Evolutionary conservation across 2,888 invertebrate genomes (phyloP).

Genomic region (Crossocerus cetratus): DNA sequence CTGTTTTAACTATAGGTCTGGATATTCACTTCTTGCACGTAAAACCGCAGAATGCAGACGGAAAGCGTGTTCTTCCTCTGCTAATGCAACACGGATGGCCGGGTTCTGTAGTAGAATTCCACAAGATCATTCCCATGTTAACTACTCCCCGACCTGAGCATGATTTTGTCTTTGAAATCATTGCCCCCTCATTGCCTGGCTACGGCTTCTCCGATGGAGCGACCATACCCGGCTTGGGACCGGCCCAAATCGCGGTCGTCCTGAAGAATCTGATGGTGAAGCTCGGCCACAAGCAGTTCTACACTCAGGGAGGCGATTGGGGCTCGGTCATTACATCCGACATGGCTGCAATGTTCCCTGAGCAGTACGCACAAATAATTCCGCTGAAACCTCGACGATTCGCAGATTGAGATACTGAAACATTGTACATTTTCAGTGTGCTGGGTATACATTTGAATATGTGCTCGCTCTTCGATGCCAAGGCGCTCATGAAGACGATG

Average conservation of each 20-base stretch:
- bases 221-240: conserved; percentile 76
- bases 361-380: conserved; percentile 57
- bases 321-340: conserved; percentile 78
- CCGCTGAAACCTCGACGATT: neutral
- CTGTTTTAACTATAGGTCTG: conserved; percentile 76
- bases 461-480: conserved; percentile 74
- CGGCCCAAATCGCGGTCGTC: conserved; percentile 73
- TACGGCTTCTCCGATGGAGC: conserved; percentile 83
- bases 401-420: neutral
- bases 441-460: conserved; percentile 83
- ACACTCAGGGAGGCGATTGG: conserved; percentile 83
- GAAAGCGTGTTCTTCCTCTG: conserved; percentile 79
- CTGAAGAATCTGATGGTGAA: conserved; percentile 80
- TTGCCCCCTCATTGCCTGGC: conserved; percentile 84
- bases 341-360: conserved; percentile 78
- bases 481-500: conserved; percentile 71
- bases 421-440: conserved; percentile 68
- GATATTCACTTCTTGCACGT: conserved; percentile 87
- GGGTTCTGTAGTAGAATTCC: conserved; percentile 88
- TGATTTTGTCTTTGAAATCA: conserved; percentile 84
- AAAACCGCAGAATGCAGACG: conserved; percentile 77
- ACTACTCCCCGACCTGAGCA: conserved; percentile 78
- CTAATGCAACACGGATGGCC: conserved; percentile 92
- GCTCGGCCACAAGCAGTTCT: conserved; percentile 79
- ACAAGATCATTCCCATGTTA: conserved; percentile 84